Conservation (phyloP, 1,140 invertebrate species). For the Oppia nitens region DNA sequence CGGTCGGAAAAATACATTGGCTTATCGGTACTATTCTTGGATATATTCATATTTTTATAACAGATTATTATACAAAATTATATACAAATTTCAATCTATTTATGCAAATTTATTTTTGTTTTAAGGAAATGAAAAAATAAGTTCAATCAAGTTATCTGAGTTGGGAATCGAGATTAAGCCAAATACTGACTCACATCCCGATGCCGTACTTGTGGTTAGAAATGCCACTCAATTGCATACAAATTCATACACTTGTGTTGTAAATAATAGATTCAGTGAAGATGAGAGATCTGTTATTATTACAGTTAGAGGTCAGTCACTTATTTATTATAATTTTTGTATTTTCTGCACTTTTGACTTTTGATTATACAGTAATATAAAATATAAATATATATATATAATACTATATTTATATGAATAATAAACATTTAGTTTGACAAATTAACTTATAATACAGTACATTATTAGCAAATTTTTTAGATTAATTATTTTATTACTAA, state of each 20-base stretch:
- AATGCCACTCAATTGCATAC: not conserved
- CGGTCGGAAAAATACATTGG: conserved; percentile 16
- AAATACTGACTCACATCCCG: not conserved
- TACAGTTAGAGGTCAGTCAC: conserved; percentile 13
- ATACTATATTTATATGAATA: no score
- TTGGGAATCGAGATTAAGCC: not conserved
- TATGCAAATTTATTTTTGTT: no score
- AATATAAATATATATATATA: no score
- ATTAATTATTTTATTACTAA: no score
- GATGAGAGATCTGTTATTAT: conserved; percentile 15
- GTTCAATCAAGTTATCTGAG: not conserved
- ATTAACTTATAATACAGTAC: no score
- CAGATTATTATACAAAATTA: not conserved
- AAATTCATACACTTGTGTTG: conserved; percentile 15
- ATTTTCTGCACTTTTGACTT: no score
- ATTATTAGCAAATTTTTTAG: no score
- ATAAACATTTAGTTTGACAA: no score
- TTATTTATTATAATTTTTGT: not conserved
- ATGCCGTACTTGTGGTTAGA: not conserved
- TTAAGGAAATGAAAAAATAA: conserved; percentile 2
- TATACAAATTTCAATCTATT: not conserved
- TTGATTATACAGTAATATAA: no score
- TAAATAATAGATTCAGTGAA: conserved; percentile 9
- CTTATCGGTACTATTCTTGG: conserved; percentile 13
- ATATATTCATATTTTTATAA: not conserved